Percentiles rank a stretch among this genome's conserved stretches.
Conservation (phyloP, 2,113 vertebrate genomes). For the Aramus guarauna region DNA sequence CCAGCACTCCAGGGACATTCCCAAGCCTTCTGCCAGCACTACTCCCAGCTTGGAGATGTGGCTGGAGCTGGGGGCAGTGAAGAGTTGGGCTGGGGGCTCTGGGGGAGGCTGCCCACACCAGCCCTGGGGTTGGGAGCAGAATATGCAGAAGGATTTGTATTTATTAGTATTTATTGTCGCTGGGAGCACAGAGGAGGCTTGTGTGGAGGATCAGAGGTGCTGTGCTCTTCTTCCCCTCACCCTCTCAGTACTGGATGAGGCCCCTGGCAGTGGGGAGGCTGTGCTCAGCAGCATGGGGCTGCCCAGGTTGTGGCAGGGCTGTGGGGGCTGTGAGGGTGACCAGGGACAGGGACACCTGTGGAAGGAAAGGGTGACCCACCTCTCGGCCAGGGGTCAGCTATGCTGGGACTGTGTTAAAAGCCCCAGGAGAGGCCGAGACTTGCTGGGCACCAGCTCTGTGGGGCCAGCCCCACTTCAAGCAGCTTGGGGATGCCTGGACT, state of each 20-base stretch:
- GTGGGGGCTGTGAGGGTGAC: background rate
- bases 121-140: too few relatives aligned
- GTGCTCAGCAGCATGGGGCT: background rate
- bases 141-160: background rate
- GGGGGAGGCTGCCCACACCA: background rate
- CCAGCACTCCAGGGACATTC: background rate
- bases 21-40: background rate
- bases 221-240: background rate
- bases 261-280: background rate
- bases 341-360: background rate
- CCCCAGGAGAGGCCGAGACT: too few relatives aligned
- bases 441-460: too few relatives aligned
- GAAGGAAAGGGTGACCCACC: background rate
- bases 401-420: background rate
- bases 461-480: background rate
- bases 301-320: background rate
- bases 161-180: background rate
- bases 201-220: background rate
- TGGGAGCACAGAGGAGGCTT: background rate
- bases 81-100: background rate
- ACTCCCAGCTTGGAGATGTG: background rate
- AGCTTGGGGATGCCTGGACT: background rate
- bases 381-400: background rate
- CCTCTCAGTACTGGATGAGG: background rate
- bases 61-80: background rate